Conservation (phyloP, 2,888 invertebrate genomes). For the Lepetodrilus schrolli region DNA sequence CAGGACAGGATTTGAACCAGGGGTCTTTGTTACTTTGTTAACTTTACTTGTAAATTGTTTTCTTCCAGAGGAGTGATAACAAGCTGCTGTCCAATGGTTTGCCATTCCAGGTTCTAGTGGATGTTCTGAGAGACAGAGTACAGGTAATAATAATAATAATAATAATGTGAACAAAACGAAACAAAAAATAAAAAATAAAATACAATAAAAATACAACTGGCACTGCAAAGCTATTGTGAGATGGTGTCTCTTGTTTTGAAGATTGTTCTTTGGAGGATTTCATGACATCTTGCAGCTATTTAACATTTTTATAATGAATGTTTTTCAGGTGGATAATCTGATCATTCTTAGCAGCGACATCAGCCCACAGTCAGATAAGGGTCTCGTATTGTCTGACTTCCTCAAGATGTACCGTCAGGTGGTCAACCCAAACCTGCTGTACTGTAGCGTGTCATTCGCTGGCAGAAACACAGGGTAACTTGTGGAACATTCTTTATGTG, state of each 20-base stretch:
- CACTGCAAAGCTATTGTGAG: too few species aligned
- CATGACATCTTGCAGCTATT: too few species aligned
- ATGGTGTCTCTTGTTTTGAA: too few species aligned
- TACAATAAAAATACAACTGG: too few species aligned
- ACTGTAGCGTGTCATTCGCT: conserved; percentile 69
- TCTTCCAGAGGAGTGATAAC: conserved; percentile 32
- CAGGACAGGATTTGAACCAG: too few species aligned
- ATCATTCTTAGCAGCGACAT: conserved; percentile 64
- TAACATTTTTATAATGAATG: too few species aligned
- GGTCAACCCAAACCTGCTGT: conserved; percentile 73
- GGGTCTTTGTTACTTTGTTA: background rate
- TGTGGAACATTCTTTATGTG: too few species aligned
- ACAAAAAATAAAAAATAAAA: too few species aligned
- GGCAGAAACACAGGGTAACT: conserved; percentile 45
- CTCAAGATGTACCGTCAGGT: conserved; percentile 70
- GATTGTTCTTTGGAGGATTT: too few species aligned
- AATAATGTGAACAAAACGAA: too few species aligned
- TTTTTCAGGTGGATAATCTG: conserved; percentile 69
- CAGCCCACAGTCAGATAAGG: conserved; percentile 35
- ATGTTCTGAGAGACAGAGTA: conserved; percentile 61
- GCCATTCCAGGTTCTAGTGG: conserved; percentile 55
- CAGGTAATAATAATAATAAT: conserved; percentile 56
- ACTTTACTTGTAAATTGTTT: conserved; percentile 1
- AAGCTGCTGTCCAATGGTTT: conserved; percentile 42
- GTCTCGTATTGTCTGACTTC: conserved; percentile 55